These are phyloP conservation scores for Bos javanicus DNA, from an alignment of 2,113 vertebrate genomes.

Conservation along the genomic window DNA sequence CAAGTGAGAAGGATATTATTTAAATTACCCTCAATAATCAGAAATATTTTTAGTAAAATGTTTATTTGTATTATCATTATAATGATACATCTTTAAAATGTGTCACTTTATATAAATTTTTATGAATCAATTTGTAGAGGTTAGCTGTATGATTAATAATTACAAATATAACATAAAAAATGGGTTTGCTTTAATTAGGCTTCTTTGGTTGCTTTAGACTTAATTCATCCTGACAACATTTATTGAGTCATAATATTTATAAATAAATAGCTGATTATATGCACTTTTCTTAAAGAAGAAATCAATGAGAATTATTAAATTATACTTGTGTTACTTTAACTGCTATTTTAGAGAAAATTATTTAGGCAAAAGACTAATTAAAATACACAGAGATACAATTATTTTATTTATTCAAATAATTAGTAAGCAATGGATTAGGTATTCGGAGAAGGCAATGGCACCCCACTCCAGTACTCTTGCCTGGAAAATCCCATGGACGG, in stretches of 20 bases:
- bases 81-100: not conserved
- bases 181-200: not conserved
- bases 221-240: not conserved
- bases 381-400: not conserved
- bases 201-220: not conserved
- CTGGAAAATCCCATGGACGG: no score
- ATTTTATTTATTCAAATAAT: not conserved
- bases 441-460: no score
- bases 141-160: not conserved
- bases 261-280: not conserved
- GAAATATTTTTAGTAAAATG: not conserved
- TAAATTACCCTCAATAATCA: not conserved
- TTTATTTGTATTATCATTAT: not conserved
- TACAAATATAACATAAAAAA: not conserved
- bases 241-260: not conserved
- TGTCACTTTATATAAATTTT: not conserved
- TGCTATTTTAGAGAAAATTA: not conserved
- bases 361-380: not conserved
- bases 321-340: not conserved
- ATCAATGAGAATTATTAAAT: not conserved
- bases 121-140: not conserved
- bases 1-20: not conserved
- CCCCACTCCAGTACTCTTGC: no score
- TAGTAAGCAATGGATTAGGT: not conserved
- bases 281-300: not conserved